phyloP scores from a whole-genome alignment of 2,888 invertebrate species.

The Drosophila meridiana region DNA sequence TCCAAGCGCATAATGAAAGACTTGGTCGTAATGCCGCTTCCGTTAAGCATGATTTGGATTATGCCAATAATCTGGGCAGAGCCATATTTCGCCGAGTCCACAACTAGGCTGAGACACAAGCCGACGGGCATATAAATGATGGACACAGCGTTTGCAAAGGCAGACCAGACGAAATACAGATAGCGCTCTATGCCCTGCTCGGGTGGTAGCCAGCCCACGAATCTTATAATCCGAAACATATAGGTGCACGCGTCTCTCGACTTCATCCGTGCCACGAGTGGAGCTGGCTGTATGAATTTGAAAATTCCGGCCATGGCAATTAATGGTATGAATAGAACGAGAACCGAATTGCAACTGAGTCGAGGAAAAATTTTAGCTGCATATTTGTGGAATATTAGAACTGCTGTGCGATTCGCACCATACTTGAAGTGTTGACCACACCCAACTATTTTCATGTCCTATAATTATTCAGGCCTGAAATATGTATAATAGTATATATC shows the following conservation, averaged over 20 bases:
- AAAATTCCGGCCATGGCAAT: not conserved
- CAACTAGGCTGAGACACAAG: not conserved
- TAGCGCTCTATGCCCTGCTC: not conserved
- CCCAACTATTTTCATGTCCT: not conserved
- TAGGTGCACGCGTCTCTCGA: not conserved
- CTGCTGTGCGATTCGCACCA: slow-evolving; percentile 10
- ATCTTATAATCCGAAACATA: not conserved
- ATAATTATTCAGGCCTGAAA: not conserved
- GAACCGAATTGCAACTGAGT: not conserved
- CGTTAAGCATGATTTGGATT: slow-evolving; percentile 17
- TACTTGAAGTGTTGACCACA: slow-evolving; percentile 1
- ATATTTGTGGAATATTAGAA: not conserved
- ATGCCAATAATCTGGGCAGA: not conserved
- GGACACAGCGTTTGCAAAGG: not conserved
- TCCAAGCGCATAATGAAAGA: slow-evolving; percentile 19
- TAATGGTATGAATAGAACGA: not conserved
- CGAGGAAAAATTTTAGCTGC: not conserved
- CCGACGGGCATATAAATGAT: not conserved
- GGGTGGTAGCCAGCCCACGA: slow-evolving; percentile 3
- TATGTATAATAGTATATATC: not conserved
- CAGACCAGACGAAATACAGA: not conserved
- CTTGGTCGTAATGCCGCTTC: slow-evolving; percentile 29
- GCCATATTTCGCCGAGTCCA: not conserved
- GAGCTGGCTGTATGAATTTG: not conserved
- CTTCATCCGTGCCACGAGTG: not conserved